Base-by-base conservation (phyloP, 1,140 invertebrate genomes). In the Sesamia nonagrioides region DNA sequence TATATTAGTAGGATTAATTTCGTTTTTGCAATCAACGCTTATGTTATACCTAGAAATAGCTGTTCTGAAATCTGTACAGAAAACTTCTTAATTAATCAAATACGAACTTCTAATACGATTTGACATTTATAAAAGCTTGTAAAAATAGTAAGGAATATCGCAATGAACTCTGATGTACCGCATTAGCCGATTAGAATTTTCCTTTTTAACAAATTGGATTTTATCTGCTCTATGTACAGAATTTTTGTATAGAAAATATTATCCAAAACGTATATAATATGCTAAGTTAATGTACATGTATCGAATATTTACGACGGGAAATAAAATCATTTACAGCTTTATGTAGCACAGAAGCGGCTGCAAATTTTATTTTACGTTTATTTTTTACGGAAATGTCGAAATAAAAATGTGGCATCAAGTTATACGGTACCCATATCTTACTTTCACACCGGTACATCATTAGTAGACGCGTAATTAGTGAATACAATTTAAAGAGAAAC, bases 401-500 rank as follows among this genome's bases (percentile, higher is more conserved):
- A 74, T 37, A 37, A 74, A 73, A 58, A 45, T 18, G 9, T 15
- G 5, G 27, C 21, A 1, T 18, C 54, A 6, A 74, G 35, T n/a
- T 42, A 37, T 40, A 35, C 18, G 52, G 56, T 40, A 66, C 27
- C 45, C 35, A 52, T 40, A 17, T 35, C 11, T 35, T 33, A 17
- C 37, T n/a, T 58, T 9, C 63, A 27, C 48, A 68, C 45, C n/a
- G 15, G 48, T 76, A 35, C 48, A 5, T 77, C 74, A 77, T 77
- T 68, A 77, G 60, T 27, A 42, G 48, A 77, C 48, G 74, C 13
- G 58, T 77, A 77, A 77, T 77, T 77, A 68, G 42, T 21, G 74
- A 42, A 33, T 50, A 69, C 66, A 69, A 69, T 35, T 69, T 69
- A 63, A 63, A 63, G 60, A 45, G 48, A 66, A 66, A 54, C 35